Evolutionary conservation across 2,888 invertebrate genomes (phyloP), one percentile per base, ranked within the genome.

Genomic region (Caenorhabditis panamensis): DNA sequence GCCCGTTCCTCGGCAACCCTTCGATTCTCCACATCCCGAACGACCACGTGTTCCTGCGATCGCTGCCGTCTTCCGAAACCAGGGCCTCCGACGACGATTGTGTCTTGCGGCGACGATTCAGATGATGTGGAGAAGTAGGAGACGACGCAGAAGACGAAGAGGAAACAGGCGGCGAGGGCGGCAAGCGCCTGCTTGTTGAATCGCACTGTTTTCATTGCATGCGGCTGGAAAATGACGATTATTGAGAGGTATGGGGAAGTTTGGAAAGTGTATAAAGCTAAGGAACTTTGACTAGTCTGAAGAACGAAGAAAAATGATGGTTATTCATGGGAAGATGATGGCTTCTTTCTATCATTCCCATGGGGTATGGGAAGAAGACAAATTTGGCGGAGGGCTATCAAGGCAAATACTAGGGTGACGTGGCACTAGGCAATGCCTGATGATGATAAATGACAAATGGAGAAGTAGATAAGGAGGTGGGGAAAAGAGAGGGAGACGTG

Each of bases 131-230:
- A 41, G 41, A 69, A 69, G 47, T 79, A 82, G 36, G 81, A 82
- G 51, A 83, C 41, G 51, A 80, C 59, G 56, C 79, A 78, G 16
- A 85, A 63, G 20, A 76, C 53, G 24, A 83, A 69, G 49, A 83
- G 51, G 51, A 85, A 59, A 61, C 61, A 79, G 59, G 71, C 78
- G 24, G 44, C 73, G 16, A 85, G 37, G 31, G 77, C 41, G 67
- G 71, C 78, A 1, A 82, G 53, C 18, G 81, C 82, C 61, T 78
- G 72, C 59, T 79, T 82, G 64, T 85, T 85, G 59, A 85, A 79
- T 41, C 82, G 80, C 53, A 85, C 81, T 51, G 83, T 82, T 77
- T 85, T 79, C 85, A 85, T 85, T 67, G 59, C 79, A 79, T 72
- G 58, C 61, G 73, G 61, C 73, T 69, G 62, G 20, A 67, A 73